Evolutionary conservation across 2,797 vertebrate species (phyloP), one percentile per base, ranked within the genome.

Genomic region (Sebastes aleutianus): DNA sequence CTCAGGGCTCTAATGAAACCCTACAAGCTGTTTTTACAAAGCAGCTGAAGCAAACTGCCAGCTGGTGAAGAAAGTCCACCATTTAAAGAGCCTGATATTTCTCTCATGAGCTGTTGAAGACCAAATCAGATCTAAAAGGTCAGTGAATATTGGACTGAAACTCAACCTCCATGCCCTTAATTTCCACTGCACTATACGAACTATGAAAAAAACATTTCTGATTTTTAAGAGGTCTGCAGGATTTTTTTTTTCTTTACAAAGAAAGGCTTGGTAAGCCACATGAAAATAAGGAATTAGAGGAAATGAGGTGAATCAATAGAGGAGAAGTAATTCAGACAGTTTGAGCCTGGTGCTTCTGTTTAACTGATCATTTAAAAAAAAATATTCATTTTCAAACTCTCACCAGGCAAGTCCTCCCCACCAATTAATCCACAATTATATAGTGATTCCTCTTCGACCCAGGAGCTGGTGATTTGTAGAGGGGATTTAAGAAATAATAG

Each of bases 81-180:
- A 56, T 76, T 47, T 31, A 50, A 74, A 80, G 32, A 70, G n/a
- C 3, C 7, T 24, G 39, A 56, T 18, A 58, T 77, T 70, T 70
- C 64, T 34, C 22, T 70, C 14, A 71, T 62, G 54, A 85, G 50
- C 53, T 3, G 20, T 5, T 39, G 31, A 76, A 63, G 58, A 68
- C 22, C 26, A 78, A 78, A 79, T 50, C 70, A 76, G 32, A 87
- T 57, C 31, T 80, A 8, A 89, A 91, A 88, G 74, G 88, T 88
- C 83, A 84, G 71, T 75, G 78, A 79, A 78, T 85, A 79, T 74
- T 79, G 69, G 79, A 73, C 34, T 70, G 71, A 54, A 24, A 26
- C 68, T 66, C 63, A 22, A 24, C 36, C 63, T 56, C 65, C 1
- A 1, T 77, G 67, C 61, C 73, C 20, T 70, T 86, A 50, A 70